phyloP scores from a whole-genome alignment of 1,140 invertebrate genomes.

The Argopecten irradians region DNA sequence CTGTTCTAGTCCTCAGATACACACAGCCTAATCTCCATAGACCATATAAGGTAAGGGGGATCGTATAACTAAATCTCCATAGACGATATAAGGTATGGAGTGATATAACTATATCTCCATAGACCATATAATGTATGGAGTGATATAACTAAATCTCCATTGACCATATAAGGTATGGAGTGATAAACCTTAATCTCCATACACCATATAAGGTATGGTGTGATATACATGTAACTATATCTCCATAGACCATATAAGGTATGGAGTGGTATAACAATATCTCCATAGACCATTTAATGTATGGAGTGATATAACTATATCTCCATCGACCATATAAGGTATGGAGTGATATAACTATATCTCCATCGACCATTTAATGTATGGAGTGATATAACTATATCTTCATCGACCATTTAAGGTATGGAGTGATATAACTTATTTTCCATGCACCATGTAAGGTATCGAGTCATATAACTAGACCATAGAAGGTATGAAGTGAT shows the following conservation, averaged over 20 bases:
- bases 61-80: not conserved
- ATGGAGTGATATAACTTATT: not conserved
- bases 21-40: constrained; percentile 83
- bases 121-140: not conserved
- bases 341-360: not conserved
- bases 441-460: not conserved
- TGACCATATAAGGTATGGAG: not conserved
- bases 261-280: no score
- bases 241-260: not conserved
- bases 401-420: not conserved
- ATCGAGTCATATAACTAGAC: no score
- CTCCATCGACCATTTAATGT: not conserved
- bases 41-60: constrained; percentile 83
- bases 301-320: constrained; percentile 40
- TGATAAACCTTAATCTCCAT: not conserved
- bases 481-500: not conserved
- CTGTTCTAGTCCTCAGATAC: constrained; percentile 85
- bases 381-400: no score
- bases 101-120: not conserved
- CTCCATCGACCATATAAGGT: not conserved
- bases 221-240: not conserved
- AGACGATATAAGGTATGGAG: not conserved
- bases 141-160: not conserved
- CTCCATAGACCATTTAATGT: constrained; percentile 86
- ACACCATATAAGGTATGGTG: not conserved